Percentiles rank a stretch among this genome's conserved stretches.
Evolutionary conservation across 2,888 invertebrate genomes (phyloP).

Genomic region (Megalurothrips usitatus): DNA sequence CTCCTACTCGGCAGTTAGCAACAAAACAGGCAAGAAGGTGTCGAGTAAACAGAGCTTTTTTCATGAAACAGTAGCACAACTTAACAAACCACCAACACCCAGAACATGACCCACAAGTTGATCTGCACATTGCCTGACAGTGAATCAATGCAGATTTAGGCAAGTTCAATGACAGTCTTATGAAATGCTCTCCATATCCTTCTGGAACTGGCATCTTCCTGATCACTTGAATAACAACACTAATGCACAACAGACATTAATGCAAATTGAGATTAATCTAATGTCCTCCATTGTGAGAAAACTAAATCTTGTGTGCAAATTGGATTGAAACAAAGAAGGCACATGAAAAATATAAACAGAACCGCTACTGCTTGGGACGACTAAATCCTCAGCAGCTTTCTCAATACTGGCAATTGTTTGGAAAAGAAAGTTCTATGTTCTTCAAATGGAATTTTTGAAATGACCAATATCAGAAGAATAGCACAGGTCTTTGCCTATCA

Average conservation of each 20-base stretch:
- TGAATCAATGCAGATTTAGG: not conserved
- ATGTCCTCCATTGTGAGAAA: slow-evolving; percentile 15
- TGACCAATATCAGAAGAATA: not conserved
- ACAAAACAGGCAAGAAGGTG: not conserved
- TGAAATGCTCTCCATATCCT: not conserved
- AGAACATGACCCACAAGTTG: not conserved
- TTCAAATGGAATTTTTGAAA: slow-evolving; percentile 15
- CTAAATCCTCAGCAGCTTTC: not conserved
- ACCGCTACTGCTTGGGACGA: not conserved
- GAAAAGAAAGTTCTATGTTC: not conserved
- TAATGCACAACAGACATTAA: not conserved
- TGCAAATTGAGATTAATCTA: slow-evolving; percentile 15
- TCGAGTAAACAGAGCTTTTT: not conserved
- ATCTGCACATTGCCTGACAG: not conserved
- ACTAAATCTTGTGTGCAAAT: not conserved
- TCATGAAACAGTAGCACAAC: not conserved
- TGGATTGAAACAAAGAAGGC: not conserved
- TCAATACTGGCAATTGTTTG: not conserved
- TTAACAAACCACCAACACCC: not conserved
- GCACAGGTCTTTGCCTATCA: not conserved
- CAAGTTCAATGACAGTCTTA: slow-evolving; percentile 8
- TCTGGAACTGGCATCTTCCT: not conserved
- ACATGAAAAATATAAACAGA: not conserved
- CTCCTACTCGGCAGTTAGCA: slow-evolving; percentile 6
- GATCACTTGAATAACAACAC: not conserved